A percentile compares a stretch with the other conserved stretches of the same genome.
Conservation (phyloP, 2,113 vertebrate genomes). For the Lanius ludovicianus region DNA sequence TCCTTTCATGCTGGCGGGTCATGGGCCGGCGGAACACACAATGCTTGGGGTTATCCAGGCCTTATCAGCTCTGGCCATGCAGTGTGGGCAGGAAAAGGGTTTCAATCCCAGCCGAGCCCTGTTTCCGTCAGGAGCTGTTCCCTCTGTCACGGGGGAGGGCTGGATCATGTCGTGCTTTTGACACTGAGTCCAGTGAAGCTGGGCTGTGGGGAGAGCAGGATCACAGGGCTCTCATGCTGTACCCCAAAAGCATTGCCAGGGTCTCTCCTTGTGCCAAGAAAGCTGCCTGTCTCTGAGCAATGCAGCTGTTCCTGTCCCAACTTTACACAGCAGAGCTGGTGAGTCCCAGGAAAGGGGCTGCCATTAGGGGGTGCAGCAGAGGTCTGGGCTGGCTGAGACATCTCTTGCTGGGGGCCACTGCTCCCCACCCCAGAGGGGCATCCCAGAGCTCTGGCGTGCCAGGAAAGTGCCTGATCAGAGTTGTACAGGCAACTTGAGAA, state of each 20-base stretch:
- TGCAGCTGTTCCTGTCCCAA: neutral
- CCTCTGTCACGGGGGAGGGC: neutral
- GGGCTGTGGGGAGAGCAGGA: neutral
- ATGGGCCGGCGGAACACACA: neutral
- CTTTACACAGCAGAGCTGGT: neutral
- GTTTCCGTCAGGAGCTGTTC: neutral
- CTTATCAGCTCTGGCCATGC: conserved; percentile 12
- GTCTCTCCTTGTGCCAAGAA: neutral
- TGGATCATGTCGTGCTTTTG: neutral
- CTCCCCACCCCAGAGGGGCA: neutral
- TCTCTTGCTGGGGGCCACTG: neutral
- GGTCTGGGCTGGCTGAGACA: neutral
- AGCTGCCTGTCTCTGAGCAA: rapidly evolving
- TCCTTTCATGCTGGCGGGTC: neutral
- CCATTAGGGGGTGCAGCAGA: rapidly evolving
- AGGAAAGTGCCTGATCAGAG: neutral
- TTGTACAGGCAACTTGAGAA: neutral
- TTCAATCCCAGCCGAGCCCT: neutral
- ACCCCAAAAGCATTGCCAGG: neutral
- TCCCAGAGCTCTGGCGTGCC: neutral
- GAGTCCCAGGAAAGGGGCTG: neutral
- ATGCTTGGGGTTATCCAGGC: neutral
- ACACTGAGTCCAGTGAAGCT: rapidly evolving
- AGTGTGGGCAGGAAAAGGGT: neutral
- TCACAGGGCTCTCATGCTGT: rapidly evolving